Conservation (phyloP, 2,113 vertebrate species). For the Antigone vipio region DNA sequence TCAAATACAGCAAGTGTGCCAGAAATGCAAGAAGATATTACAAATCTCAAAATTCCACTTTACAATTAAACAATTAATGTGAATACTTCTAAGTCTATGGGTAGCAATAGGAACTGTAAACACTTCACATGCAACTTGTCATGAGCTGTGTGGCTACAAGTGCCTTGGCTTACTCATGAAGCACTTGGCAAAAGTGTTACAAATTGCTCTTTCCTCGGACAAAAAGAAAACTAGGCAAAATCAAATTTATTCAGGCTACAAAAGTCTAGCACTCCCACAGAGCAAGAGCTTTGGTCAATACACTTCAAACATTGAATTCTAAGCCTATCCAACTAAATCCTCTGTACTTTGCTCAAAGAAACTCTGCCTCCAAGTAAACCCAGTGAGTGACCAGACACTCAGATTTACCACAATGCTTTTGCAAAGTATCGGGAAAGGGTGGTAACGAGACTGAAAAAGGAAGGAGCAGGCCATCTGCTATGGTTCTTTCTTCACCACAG, state of each 20-base stretch:
- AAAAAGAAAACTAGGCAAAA: not conserved
- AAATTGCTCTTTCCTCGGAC: not conserved
- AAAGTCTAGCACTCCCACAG: not conserved
- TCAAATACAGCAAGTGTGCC: not conserved
- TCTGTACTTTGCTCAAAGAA: not conserved
- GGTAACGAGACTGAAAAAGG: not conserved
- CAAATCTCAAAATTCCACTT: not conserved
- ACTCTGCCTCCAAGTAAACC: not conserved
- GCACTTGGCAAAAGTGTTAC: not conserved
- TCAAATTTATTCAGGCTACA: not conserved
- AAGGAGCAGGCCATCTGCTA: not conserved
- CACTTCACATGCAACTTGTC: not conserved
- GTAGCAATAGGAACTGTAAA: not conserved
- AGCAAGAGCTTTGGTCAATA: not conserved
- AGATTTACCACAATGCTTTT: not conserved
- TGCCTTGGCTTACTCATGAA: not conserved
- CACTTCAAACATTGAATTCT: not conserved
- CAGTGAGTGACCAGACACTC: not conserved
- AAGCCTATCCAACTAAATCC: not conserved
- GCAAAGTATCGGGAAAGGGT: not conserved
- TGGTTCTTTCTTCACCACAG: not conserved
- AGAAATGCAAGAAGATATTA: not conserved
- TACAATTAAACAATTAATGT: not conserved
- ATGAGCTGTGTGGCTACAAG: not conserved
- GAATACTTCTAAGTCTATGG: not conserved